Evolutionary conservation across 2,797 vertebrate genomes (phyloP), one percentile per base, ranked within the genome.

Genomic region (Oreochromis grahami): DNA sequence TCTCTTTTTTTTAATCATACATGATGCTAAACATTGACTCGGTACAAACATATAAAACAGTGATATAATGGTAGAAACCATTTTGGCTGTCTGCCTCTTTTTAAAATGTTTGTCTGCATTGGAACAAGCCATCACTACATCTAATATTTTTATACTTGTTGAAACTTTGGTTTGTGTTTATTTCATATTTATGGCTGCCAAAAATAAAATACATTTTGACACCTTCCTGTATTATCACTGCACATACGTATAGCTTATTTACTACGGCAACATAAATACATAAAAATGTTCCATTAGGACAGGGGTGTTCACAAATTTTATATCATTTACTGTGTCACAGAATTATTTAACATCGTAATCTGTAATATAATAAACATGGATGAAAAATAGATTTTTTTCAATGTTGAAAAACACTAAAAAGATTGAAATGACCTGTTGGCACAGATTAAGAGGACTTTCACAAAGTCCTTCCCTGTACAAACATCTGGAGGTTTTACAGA

Each of bases 101-200:
- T 36, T 34, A 48, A 52, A 34, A 72, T 29, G 32, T 51, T 51
- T 21, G 74, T 48, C 45, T 81, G 76, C 9, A 36, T 70, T 65
- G 79, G 77, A 86, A 84, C 68, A 84, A 84, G 76, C 60, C 55
- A 48, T 77, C 60, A 78, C 51, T 82, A 76, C 78, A 76, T 84
- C 80, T 52, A 32, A 32, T 88, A 79, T 82, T 93, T 94, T 94
- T 94, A 82, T 94, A 94, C 74, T 90, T 92, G 72, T 91, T 94
- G 83, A 85, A 84, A 74, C 21, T 56, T 87, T 85, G 3, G 63
- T 81, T 86, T 91, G 63, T 83, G 80, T 89, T 92, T 85, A 77
- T 85, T 90, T 89, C 78, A 41, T 91, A 94, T 95, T 94, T 93
- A 94, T 93, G 45, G 90, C 89, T 88, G 74, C 68, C 77, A 79